These are phyloP conservation scores for Ondatra zibethicus DNA, from an alignment of 2,113 vertebrate genomes.

Conservation along the genomic window DNA sequence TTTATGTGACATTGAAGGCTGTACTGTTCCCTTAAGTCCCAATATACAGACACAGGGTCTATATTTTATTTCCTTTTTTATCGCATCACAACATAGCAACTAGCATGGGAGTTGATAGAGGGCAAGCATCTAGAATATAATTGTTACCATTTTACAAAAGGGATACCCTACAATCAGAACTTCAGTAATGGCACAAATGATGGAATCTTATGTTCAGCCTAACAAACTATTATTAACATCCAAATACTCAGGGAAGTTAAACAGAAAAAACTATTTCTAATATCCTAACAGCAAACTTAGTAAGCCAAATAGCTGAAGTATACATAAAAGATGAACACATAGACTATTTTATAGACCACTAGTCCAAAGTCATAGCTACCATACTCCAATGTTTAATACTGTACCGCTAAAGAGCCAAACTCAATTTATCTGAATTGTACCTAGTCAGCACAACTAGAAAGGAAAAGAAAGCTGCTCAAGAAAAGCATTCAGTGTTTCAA, in stretches of 20 bases:
- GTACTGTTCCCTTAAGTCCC: neutral
- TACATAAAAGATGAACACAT: neutral
- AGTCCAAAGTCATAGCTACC: neutral
- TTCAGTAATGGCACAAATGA: neutral
- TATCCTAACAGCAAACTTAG: neutral
- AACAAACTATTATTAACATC: constrained; percentile 49
- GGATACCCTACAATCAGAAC: constrained; percentile 1
- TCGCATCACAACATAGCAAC: neutral
- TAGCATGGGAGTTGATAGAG: neutral
- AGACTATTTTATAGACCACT: constrained; percentile 9
- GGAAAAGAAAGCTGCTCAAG: constrained; percentile 37
- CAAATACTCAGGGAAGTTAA: constrained; percentile 18
- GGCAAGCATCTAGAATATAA: constrained; percentile 19
- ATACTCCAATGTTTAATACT: neutral
- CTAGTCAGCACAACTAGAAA: constrained; percentile 14
- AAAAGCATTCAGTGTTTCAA: constrained; percentile 30
- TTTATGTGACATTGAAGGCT: neutral
- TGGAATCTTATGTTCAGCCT: neutral
- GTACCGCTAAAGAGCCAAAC: constrained; percentile 2
- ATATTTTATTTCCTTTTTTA: constrained; percentile 39
- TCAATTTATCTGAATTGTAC: constrained; percentile 38
- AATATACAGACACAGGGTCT: neutral
- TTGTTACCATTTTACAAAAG: constrained; percentile 37
- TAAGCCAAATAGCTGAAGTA: constrained; percentile 37
- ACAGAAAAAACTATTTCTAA: constrained; percentile 31